A percentile compares a stretch with the other conserved stretches of the same genome.
phyloP scores from a whole-genome alignment of 2,113 vertebrate species.

The Onychorhynchus coronatus region DNA sequence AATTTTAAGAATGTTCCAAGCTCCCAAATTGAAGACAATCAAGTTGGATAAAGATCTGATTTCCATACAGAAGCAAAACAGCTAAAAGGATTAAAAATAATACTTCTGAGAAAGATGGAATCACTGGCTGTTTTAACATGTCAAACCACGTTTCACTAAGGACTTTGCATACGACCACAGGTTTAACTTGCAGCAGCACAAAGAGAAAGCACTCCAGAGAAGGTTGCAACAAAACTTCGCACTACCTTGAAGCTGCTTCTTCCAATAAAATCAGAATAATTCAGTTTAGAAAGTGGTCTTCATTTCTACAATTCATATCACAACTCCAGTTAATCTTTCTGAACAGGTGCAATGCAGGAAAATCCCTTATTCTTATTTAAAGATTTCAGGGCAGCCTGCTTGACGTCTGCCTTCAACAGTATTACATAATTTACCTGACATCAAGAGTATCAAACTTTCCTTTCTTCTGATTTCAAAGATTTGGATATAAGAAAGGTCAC shows the following conservation, averaged over 20 bases:
- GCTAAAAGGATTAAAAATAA: background rate
- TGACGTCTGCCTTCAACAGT: conserved; percentile 12
- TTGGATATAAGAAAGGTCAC: conserved; percentile 66
- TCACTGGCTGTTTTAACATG: background rate
- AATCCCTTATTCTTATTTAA: background rate
- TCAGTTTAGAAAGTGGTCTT: background rate
- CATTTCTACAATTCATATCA: background rate
- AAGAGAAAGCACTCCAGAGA: background rate
- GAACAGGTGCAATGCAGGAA: background rate
- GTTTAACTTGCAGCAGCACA: background rate
- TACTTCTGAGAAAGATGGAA: background rate
- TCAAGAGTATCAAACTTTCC: conserved; percentile 68
- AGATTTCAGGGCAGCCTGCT: background rate
- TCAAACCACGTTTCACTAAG: background rate
- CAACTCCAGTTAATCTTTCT: background rate
- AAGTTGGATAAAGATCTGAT: background rate
- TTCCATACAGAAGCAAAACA: background rate
- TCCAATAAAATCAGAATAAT: background rate
- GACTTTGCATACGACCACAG: background rate
- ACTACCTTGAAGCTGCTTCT: background rate
- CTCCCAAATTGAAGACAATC: background rate
- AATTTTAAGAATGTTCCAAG: background rate
- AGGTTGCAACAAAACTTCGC: background rate
- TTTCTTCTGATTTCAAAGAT: conserved; percentile 69
- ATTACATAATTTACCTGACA: conserved; percentile 64